Conservation (phyloP, 1,140 invertebrate genomes). For the Elysia chlorotica region DNA sequence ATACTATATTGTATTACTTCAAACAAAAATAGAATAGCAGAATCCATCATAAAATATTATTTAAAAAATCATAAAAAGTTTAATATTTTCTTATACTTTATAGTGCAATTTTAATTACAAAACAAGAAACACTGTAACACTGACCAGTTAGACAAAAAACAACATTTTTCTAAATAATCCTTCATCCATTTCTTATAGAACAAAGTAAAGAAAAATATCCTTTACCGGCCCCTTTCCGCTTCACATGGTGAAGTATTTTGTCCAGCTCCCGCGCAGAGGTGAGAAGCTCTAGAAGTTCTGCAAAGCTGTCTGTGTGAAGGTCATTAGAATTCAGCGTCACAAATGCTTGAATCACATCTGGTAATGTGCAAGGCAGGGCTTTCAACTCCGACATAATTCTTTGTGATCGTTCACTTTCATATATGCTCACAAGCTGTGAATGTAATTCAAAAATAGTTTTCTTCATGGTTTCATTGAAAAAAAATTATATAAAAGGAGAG, state of each 20-base stretch:
- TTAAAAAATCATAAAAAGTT: too few species aligned
- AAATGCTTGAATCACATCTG: conserved; percentile 39
- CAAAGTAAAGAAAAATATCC: too few species aligned
- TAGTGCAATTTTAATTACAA: too few species aligned
- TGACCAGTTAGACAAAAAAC: too few species aligned
- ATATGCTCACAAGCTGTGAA: conserved; percentile 32
- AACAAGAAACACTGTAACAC: too few species aligned
- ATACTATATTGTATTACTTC: too few species aligned
- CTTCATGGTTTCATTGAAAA: too few species aligned
- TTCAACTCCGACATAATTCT: conserved; percentile 43
- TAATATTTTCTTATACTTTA: too few species aligned
- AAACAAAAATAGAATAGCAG: conserved; percentile 1
- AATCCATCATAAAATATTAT: too few species aligned
- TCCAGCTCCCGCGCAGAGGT: conserved; percentile 43
- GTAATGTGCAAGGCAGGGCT: conserved; percentile 35
- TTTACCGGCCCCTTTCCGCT: conserved; percentile 47
- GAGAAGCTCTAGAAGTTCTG: conserved; percentile 46
- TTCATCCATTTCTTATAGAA: not conserved
- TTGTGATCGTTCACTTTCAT: conserved; percentile 44
- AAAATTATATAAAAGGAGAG: too few species aligned
- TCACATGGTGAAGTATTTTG: conserved; percentile 43
- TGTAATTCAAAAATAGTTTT: too few species aligned
- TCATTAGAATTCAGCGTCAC: conserved; percentile 36
- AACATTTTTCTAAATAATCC: not conserved
- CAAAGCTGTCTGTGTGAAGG: conserved; percentile 47